These are phyloP conservation scores for Amblyopsis hoosieri DNA, from an alignment of 2,797 vertebrate species.

Conservation along the genomic window DNA sequence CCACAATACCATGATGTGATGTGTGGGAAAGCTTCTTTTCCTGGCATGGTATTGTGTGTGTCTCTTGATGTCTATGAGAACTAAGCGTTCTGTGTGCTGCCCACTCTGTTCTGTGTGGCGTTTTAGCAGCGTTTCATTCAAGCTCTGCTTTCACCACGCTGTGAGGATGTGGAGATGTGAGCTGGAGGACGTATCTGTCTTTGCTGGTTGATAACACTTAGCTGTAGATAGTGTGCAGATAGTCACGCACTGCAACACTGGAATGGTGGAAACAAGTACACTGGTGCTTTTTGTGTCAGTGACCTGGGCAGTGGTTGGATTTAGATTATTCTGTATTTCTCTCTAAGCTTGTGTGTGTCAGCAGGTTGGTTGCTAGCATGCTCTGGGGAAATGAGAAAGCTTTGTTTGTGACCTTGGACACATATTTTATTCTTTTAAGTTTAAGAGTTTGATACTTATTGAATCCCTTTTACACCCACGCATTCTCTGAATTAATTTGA, in stretches of 20 bases:
- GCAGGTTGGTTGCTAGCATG: background rate
- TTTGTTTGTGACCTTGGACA: constrained; percentile 3
- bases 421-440: background rate
- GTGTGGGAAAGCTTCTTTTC: too few relatives aligned
- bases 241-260: constrained; percentile 18
- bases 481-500: too few relatives aligned
- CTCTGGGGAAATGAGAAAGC: constrained; percentile 12
- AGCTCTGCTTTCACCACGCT: constrained; percentile 5
- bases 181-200: background rate
- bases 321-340: background rate
- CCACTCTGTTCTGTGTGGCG: background rate
- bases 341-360: background rate
- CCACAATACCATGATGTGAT: too few relatives aligned
- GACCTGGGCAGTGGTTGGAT: too few relatives aligned
- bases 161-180: constrained; percentile 16
- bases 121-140: background rate
- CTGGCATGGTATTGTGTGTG: background rate
- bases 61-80: background rate
- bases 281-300: too few relatives aligned
- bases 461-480: background rate
- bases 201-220: background rate
- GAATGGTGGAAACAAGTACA: constrained; percentile 37
- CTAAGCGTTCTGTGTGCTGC: background rate
- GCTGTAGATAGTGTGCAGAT: too few relatives aligned
- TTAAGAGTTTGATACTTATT: background rate